phyloP scores from a whole-genome alignment of 2,888 invertebrate genomes.

The Dastarcus helophoroides region DNA sequence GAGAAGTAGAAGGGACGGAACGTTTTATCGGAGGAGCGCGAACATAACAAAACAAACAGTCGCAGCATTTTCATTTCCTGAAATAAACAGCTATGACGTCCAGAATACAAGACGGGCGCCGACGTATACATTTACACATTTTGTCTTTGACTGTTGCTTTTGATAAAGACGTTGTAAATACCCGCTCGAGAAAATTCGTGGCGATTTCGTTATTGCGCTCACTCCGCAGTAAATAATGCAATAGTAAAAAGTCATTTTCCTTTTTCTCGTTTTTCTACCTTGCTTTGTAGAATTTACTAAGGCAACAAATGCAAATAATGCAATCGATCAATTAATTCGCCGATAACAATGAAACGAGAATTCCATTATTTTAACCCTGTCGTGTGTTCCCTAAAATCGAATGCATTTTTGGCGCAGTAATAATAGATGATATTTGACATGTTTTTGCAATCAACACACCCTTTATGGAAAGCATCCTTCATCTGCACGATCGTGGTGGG shows the following conservation, averaged over 20 bases:
- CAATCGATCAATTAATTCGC: no score
- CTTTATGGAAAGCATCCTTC: constrained; percentile 13
- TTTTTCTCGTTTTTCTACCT: no score
- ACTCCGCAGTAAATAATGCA: no score
- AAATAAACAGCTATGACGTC: constrained; percentile 30
- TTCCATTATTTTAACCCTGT: no score
- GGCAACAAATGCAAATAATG: no score
- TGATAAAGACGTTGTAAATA: constrained; percentile 10
- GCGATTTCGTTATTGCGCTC: no score
- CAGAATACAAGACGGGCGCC: constrained; percentile 25
- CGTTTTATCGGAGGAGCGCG: no score
- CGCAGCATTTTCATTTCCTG: constrained; percentile 31
- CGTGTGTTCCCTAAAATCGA: constrained; percentile 1
- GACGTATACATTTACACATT: constrained; percentile 24
- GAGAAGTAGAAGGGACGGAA: no score
- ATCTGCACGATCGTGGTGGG: constrained; percentile 11
- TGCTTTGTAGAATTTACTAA: no score
- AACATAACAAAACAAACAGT: constrained; percentile 29
- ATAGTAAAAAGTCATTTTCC: no score
- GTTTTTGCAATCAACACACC: constrained; percentile 16
- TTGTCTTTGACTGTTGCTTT: constrained; percentile 22
- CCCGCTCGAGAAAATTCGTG: constrained; percentile 2
- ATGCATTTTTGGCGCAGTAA: constrained; percentile 10
- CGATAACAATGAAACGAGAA: no score
- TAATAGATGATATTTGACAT: constrained; percentile 16